Evolutionary conservation across 2,888 invertebrate genomes (phyloP).

Genomic region (Trichopoda pennipes): DNA sequence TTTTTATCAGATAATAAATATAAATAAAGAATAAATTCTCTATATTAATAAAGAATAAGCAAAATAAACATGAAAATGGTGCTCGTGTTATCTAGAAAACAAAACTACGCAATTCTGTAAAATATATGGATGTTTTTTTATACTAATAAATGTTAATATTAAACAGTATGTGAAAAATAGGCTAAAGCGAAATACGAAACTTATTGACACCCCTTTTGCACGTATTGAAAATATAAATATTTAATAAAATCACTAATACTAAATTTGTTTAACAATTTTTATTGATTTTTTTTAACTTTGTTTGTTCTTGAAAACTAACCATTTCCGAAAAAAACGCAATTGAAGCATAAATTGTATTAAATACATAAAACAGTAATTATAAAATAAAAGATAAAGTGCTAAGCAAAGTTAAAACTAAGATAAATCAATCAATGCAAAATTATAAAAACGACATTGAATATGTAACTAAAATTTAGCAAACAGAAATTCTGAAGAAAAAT

Average conservation of each 20-base stretch:
- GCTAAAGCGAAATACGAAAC: no score
- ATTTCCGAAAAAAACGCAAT: slow-evolving; percentile 1
- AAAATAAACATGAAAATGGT: no score
- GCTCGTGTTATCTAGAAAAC: no score
- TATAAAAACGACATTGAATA: slow-evolving; percentile 9
- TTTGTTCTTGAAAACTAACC: slow-evolving; percentile 9
- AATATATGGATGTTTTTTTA: no score
- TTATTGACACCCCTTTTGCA: no score
- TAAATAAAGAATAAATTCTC: no score
- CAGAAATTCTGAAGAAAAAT: slow-evolving; percentile 41
- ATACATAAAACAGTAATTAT: slow-evolving; percentile 6
- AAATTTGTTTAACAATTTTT: slow-evolving; percentile 23
- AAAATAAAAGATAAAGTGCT: not conserved
- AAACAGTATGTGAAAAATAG: no score
- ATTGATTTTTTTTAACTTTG: slow-evolving; percentile 30
- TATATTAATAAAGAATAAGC: no score
- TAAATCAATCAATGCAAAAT: slow-evolving; percentile 21
- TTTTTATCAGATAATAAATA: no score
- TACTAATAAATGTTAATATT: no score
- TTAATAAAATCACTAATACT: not conserved
- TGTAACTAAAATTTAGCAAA: slow-evolving; percentile 50
- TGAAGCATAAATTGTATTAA: slow-evolving; percentile 20
- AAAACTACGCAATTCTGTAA: no score
- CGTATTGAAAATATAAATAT: no score
- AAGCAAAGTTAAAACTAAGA: not conserved